A percentile compares a stretch with the other conserved stretches of the same genome.
These are phyloP conservation scores for Drosophila burlai DNA, from an alignment of 1,140 invertebrate genomes.

Conservation along the genomic window DNA sequence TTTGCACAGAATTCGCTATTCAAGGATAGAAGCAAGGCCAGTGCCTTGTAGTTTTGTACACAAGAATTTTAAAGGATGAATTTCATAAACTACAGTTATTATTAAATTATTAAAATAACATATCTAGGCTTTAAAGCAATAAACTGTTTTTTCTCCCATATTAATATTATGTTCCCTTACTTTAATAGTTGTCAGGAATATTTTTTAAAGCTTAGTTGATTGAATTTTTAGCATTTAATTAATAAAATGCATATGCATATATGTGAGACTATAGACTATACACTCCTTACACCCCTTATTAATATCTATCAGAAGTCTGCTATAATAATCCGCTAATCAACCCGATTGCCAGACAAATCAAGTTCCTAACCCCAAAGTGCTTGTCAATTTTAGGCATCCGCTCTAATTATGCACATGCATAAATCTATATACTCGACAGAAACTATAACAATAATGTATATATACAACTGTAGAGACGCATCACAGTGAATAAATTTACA, in stretches of 20 bases:
- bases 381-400: constrained; percentile 13
- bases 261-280: background rate
- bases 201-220: too few species aligned
- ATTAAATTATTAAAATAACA: too few species aligned
- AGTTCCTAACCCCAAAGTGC: background rate
- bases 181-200: too few species aligned
- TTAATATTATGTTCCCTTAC: too few species aligned
- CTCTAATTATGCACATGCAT: constrained; percentile 18
- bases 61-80: background rate
- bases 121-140: too few species aligned
- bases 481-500: constrained; percentile 69
- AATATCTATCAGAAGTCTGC: background rate
- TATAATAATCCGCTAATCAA: constrained; percentile 11
- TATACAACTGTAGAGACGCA: background rate
- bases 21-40: background rate
- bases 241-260: background rate
- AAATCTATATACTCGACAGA: constrained; percentile 1
- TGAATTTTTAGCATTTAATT: background rate
- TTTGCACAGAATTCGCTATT: background rate
- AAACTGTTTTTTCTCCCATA: too few species aligned
- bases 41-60: background rate
- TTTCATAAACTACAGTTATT: too few species aligned
- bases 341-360: background rate
- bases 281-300: fast-evolving
- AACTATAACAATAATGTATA: constrained; percentile 11